phyloP scores from a whole-genome alignment of 2,888 invertebrate genomes.

The Endotricha flammealis region DNA sequence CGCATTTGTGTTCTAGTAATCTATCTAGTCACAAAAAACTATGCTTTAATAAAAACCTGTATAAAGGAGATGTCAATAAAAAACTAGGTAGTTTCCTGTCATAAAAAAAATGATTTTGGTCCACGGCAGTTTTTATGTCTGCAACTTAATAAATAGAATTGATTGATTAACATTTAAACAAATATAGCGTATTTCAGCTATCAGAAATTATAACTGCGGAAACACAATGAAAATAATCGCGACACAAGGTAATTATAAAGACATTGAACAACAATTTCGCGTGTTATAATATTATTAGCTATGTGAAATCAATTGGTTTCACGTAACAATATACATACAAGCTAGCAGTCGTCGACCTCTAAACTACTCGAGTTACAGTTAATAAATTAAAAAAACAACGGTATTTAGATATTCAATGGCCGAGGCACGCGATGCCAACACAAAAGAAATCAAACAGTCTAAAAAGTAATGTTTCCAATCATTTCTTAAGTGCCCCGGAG shows the following conservation, averaged over 20 bases:
- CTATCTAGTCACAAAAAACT: no score
- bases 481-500: no score
- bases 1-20: no score
- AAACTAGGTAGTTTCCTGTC: no score
- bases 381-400: conserved; percentile 65
- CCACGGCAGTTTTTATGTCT: no score
- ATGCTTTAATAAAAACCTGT: no score
- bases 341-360: conserved; percentile 46
- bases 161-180: no score
- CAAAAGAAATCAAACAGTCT: conserved; percentile 19
- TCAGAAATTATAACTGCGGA: no score
- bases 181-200: no score
- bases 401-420: conserved; percentile 39
- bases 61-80: no score
- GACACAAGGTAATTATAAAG: not conserved
- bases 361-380: conserved; percentile 56
- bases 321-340: conserved; percentile 45
- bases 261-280: not conserved
- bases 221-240: not conserved
- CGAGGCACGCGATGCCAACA: conserved; percentile 30
- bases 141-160: no score
- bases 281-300: conserved; percentile 1
- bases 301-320: conserved; percentile 31
- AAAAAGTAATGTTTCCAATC: conserved; percentile 19
- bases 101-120: no score